Conservation (phyloP, 2,888 invertebrate species). For the Drosophila neoperkinsi region DNA sequence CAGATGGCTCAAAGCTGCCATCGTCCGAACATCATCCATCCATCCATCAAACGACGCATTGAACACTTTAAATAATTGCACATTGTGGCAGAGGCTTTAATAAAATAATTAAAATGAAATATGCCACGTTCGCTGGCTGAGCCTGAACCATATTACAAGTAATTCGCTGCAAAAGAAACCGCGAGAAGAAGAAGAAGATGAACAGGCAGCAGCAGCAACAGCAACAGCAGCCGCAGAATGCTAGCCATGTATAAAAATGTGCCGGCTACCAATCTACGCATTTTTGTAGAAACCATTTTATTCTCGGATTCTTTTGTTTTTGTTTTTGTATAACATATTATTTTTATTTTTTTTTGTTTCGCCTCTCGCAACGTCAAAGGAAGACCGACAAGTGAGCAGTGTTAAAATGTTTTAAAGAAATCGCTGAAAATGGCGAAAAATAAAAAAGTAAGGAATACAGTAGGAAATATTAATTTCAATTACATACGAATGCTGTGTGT, state of each 20-base stretch:
- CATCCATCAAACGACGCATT: conserved; percentile 36
- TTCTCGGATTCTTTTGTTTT: conserved; percentile 29
- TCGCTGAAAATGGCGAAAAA: conserved; percentile 53
- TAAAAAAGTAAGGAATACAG: conserved; percentile 21
- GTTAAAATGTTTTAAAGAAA: conserved; percentile 70
- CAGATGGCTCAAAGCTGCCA: conserved; percentile 7
- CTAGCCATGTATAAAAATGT: conserved; percentile 69
- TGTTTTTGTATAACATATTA: conserved; percentile 1
- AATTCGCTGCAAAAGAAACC: conserved; percentile 35
- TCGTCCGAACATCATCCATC: conserved; percentile 11
- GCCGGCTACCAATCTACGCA: conserved; percentile 79
- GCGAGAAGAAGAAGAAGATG: background rate
- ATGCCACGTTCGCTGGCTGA: conserved; percentile 50
- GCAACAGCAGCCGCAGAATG: conserved; percentile 56
- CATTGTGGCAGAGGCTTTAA: conserved; percentile 61
- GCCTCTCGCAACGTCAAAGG: conserved; percentile 54
- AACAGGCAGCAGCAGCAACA: background rate
- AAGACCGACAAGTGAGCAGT: conserved; percentile 63
- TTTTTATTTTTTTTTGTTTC: conserved; percentile 4
- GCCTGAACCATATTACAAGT: conserved; percentile 45
- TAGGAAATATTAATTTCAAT: conserved; percentile 80
- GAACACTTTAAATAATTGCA: conserved; percentile 73
- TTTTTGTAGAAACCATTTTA: conserved; percentile 46
- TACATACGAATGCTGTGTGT: conserved; percentile 54
- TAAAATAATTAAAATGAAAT: conserved; percentile 78